Evolutionary conservation across 2,113 vertebrate species (phyloP).

Genomic region (Probosciger aterrimus): DNA sequence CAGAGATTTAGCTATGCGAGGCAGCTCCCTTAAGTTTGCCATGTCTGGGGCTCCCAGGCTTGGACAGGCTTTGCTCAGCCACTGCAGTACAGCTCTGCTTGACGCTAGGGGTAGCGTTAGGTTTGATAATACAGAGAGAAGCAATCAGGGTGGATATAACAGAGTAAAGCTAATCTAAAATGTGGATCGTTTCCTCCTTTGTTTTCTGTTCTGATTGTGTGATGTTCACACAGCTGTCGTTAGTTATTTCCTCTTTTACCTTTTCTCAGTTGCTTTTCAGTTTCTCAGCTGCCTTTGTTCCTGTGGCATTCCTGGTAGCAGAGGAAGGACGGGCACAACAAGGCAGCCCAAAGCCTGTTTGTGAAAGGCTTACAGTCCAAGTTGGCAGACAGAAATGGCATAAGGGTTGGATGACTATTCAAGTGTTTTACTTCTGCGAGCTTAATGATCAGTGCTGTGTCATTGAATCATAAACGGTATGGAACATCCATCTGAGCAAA

Average conservation of each 20-base stretch:
- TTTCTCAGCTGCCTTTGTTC: background rate
- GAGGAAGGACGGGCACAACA: background rate
- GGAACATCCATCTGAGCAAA: background rate
- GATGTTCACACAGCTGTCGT: background rate
- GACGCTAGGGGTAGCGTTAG: background rate
- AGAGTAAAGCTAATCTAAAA: background rate
- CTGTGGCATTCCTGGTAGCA: background rate
- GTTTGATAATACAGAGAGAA: background rate
- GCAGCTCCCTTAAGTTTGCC: background rate
- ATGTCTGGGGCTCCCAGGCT: background rate
- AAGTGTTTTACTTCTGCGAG: background rate
- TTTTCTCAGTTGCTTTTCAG: background rate
- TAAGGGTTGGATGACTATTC: background rate
- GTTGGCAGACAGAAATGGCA: background rate
- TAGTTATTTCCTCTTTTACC: background rate
- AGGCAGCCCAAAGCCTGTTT: background rate
- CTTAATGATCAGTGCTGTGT: background rate
- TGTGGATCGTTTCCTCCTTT: background rate
- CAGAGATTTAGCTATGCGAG: background rate
- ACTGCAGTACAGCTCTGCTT: background rate
- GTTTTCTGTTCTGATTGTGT: background rate
- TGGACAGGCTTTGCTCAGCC: background rate
- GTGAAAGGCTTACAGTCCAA: background rate
- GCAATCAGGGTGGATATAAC: background rate
- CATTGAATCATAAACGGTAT: background rate